phyloP scores from a whole-genome alignment of 2,888 invertebrate genomes.

The Ochlodes sylvanus region DNA sequence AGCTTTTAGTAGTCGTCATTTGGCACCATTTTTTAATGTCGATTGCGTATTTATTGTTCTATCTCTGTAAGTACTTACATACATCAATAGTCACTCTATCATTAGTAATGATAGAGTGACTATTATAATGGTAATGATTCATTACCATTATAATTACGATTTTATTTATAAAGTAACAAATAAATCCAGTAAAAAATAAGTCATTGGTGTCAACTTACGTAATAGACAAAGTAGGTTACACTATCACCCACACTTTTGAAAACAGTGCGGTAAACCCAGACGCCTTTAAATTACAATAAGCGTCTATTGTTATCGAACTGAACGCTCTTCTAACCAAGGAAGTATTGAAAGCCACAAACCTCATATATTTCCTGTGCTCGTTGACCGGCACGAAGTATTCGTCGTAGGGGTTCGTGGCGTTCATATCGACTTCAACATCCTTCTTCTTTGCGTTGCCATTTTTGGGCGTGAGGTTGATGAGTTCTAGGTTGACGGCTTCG shows the following conservation, averaged over 20 bases:
- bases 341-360: conserved; percentile 73
- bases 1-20: no score
- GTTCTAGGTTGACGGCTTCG: conserved; percentile 92
- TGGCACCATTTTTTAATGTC: no score
- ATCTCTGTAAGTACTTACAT: no score
- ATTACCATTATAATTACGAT: neutral
- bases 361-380: conserved; percentile 93
- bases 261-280: conserved; percentile 17
- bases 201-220: neutral
- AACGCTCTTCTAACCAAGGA: conserved; percentile 9
- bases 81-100: no score
- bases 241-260: conserved; percentile 20
- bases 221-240: conserved; percentile 19
- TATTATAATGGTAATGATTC: no score
- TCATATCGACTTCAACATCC: conserved; percentile 87
- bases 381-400: conserved; percentile 95
- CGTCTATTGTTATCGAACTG: conserved; percentile 29
- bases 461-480: conserved; percentile 89
- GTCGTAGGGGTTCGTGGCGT: conserved; percentile 89
- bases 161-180: neutral
- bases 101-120: no score
- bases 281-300: conserved; percentile 28
- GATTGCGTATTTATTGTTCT: no score
- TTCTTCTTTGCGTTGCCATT: conserved; percentile 87
- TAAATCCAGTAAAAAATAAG: neutral